These are phyloP conservation scores for Dicentrarchus labrax DNA, from an alignment of 2,113 vertebrate genomes.

Conservation along the genomic window DNA sequence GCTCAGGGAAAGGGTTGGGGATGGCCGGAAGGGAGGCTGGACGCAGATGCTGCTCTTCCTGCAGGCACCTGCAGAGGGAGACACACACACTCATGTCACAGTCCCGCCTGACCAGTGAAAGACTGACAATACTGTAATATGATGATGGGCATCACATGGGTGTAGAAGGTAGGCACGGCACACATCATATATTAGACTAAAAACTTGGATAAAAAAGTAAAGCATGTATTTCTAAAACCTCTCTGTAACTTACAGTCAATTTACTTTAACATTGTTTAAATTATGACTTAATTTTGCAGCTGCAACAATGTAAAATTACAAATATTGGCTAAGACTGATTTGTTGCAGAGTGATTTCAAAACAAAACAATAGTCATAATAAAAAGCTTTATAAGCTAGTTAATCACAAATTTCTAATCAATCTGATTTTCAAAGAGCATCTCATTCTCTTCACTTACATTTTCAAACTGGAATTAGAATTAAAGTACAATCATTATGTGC, in stretches of 20 bases:
- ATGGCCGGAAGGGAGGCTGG: slow-evolving; percentile 96
- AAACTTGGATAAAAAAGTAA: background rate
- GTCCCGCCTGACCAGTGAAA: background rate
- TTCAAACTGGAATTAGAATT: background rate
- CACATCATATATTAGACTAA: background rate
- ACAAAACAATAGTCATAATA: no score
- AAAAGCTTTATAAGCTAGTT: no score
- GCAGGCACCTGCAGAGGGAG: slow-evolving; percentile 88
- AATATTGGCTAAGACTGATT: background rate
- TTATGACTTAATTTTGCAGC: background rate
- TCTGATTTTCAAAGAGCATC: background rate
- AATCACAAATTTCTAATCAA: background rate
- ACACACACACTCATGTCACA: slow-evolving; percentile 46
- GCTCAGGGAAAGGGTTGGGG: slow-evolving; percentile 97
- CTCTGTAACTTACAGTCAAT: background rate
- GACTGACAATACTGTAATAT: background rate
- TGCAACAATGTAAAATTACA: background rate
- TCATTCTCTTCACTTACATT: background rate
- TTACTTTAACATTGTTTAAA: background rate
- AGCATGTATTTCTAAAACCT: no score
- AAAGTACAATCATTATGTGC: no score
- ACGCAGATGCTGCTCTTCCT: slow-evolving; percentile 91
- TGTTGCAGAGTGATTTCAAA: background rate
- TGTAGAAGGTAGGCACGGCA: no score
- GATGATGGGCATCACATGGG: no score